Base-by-base conservation (phyloP, 2,113 vertebrate species). In the Ondatra zibethicus region DNA sequence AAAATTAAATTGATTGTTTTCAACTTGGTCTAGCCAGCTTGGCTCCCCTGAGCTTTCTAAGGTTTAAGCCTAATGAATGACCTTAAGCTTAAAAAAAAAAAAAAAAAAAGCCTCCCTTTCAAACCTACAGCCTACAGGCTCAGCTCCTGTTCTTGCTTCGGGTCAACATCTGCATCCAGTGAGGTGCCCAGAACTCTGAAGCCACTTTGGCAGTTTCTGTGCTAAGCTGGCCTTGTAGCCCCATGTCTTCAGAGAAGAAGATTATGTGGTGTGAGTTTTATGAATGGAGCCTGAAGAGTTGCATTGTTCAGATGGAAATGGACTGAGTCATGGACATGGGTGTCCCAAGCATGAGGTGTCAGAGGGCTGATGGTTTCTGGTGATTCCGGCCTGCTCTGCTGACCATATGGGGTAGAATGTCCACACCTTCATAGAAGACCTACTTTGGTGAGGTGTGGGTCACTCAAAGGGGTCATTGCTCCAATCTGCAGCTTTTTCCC, bases 1-100 rank as follows among this genome's bases (percentile, higher is more conserved):
- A 95, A 96, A 96, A 94, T 92, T 81, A 95, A 95, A 92, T 94
- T 75, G 96, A 95, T 97, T 92, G 86, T 96, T 95, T 96, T 95
- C 93, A 89, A 50, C 91, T 89, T 91, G 29, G 90, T 96, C 96
- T 92, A 68, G 91, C 81, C 96, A 65, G 81, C 81, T 9, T 65
- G 90, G 88, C 93, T 97, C 96, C 88, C 94, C 23, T 39, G 92
- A 94, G 95, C 89, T 68, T 94, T 86, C 88, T 73, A 50, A 55
- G 17, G 47, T 89, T 88, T 58, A 84, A 88, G 63, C 73, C 85
- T 94, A 94, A 96, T 89, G 93, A 94, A 96, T 89, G 94, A 91
- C 75, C 91, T 95, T 77, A 52, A 94, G 91, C 75, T 58, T 86
- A 91, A 27, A 75, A 87, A 58, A 87, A 61, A 47, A 47, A 23